A percentile compares a stretch with the other conserved stretches of the same genome.
These are phyloP conservation scores for Siderastrea siderea DNA, from an alignment of 92 coral and sea anemone genomes.

Conservation along the genomic window DNA sequence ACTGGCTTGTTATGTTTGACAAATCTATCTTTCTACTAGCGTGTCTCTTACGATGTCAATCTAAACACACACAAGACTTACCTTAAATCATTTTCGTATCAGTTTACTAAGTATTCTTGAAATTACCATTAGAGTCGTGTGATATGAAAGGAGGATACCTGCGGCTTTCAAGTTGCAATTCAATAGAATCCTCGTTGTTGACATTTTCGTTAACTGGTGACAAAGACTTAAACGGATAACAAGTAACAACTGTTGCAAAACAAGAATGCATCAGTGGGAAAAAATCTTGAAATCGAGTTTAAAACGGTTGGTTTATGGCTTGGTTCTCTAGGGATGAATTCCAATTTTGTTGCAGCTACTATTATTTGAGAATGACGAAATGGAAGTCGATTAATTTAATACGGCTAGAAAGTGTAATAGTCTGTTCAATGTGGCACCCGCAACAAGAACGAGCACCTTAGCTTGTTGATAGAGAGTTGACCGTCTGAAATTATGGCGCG, in stretches of 20 bases:
- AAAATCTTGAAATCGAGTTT: not conserved
- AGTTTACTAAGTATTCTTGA: not conserved
- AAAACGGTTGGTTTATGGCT: not conserved
- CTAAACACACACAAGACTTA: not conserved
- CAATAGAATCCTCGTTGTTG: constrained; percentile 30
- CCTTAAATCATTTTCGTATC: constrained; percentile 26
- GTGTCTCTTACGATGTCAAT: not conserved
- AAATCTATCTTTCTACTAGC: not conserved
- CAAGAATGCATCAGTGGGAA: not conserved
- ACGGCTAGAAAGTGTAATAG: not conserved
- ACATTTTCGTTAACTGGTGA: constrained; percentile 47
- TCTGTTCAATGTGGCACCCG: not conserved
- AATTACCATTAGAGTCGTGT: not conserved
- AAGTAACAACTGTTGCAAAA: not conserved
- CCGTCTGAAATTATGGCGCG: no score
- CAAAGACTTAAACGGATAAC: not conserved
- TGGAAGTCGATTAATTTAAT: not conserved
- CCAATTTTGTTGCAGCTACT: no score
- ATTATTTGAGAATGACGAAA: not conserved
- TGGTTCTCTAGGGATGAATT: no score
- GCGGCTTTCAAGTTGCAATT: constrained; percentile 38
- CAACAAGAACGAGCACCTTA: no score
- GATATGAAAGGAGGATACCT: constrained; percentile 11
- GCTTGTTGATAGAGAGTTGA: no score
- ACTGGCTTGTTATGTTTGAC: not conserved